Evolutionary conservation across 1,140 invertebrate genomes (phyloP).

Genomic region (Drosophila insularis): DNA sequence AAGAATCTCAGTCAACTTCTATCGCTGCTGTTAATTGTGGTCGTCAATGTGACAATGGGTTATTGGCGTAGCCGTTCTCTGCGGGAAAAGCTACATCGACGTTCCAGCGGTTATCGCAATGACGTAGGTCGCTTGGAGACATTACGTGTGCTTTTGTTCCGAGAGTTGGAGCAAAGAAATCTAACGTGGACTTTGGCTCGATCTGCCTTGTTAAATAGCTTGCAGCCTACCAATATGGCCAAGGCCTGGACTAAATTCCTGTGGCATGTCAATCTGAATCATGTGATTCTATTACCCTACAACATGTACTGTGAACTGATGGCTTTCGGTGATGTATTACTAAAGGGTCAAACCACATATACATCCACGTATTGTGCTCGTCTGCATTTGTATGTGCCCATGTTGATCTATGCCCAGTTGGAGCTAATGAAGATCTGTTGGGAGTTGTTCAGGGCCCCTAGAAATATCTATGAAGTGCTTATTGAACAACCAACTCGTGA

Average conservation of each 20-base stretch:
- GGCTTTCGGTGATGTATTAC: conserved; percentile 74
- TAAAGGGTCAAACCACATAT: conserved; percentile 78
- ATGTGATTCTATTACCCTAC: conserved; percentile 80
- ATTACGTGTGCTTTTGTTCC: conserved; percentile 76
- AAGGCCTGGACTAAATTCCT: conserved; percentile 64
- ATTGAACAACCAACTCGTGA: conserved; percentile 82
- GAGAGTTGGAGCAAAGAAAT: conserved; percentile 79
- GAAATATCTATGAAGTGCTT: conserved; percentile 85
- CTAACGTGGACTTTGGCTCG: conserved; percentile 65
- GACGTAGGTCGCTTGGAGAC: conserved; percentile 47
- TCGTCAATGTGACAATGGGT: conserved; percentile 67
- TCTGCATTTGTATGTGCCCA: conserved; percentile 84
- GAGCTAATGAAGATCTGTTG: conserved; percentile 85
- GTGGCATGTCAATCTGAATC: conserved; percentile 71
- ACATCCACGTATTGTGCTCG: conserved; percentile 82
- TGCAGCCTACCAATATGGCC: conserved; percentile 81
- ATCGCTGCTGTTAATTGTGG: conserved; percentile 65
- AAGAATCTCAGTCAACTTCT: conserved; percentile 64
- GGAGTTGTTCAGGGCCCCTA: conserved; percentile 84
- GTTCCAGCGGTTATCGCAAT: conserved; percentile 40
- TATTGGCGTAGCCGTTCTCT: conserved; percentile 53
- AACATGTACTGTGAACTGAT: conserved; percentile 82
- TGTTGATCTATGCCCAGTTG: conserved; percentile 84
- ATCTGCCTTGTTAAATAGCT: conserved; percentile 76
- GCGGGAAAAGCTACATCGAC: conserved; percentile 49